Conservation (phyloP, 2,797 vertebrate species). For the Micrastur ruficollis region DNA sequence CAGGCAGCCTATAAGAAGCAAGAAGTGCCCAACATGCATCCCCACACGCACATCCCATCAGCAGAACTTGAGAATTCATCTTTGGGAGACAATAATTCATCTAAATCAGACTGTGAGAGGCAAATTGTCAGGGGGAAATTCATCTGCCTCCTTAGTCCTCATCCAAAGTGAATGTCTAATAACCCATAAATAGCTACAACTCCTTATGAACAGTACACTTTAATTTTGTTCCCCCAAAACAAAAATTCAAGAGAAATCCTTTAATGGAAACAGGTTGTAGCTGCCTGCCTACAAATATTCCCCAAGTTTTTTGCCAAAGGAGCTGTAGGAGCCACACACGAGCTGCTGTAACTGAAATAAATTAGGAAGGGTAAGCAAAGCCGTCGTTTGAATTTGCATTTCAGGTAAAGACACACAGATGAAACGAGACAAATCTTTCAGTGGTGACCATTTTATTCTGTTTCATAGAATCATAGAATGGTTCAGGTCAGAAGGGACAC, state of each 20-base stretch:
- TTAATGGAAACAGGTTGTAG: background rate
- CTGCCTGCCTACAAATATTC: background rate
- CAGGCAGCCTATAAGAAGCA: background rate
- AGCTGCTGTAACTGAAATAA: background rate
- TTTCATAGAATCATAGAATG: no score
- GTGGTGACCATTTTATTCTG: background rate
- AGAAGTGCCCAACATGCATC: background rate
- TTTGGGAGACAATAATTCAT: background rate
- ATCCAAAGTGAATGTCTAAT: background rate
- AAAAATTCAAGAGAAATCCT: background rate
- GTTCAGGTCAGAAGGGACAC: no score
- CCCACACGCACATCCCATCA: rapidly evolving
- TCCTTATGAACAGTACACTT: background rate
- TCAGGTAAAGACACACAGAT: background rate
- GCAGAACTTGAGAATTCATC: background rate
- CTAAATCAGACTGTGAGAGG: background rate
- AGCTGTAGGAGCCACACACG: background rate
- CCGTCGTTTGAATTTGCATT: background rate
- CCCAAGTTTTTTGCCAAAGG: background rate
- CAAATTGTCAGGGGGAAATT: background rate
- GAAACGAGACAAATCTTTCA: background rate
- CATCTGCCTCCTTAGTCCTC: background rate
- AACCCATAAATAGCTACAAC: background rate
- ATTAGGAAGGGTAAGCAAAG: background rate
- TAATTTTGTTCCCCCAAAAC: background rate